These are phyloP conservation scores for Corella eumyota DNA, from an alignment of 23 tunicate genomes.

Conservation along the genomic window DNA sequence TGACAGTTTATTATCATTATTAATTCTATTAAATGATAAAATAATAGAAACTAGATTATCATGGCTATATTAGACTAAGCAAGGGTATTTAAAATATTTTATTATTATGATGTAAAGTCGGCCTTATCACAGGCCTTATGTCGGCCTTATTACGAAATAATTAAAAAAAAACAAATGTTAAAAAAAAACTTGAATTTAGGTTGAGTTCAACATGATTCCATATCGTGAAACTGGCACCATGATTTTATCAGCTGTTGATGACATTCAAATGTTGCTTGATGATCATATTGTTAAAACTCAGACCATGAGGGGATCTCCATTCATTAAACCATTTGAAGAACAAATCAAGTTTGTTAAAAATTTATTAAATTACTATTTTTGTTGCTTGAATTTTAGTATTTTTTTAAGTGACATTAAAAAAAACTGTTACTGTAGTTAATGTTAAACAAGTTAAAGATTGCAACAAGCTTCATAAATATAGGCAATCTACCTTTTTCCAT, in stretches of 20 bases:
- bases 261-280: constrained; percentile 95
- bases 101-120: too few relatives aligned
- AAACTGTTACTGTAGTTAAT: too few relatives aligned
- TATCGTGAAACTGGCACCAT: constrained; percentile 96
- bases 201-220: constrained; percentile 94
- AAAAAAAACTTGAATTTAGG: constrained; percentile 10
- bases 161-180: not conserved
- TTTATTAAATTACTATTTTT: not conserved
- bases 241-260: constrained; percentile 87
- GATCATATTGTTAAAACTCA: constrained; percentile 99
- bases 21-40: too few relatives aligned
- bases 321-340: constrained; percentile 95
- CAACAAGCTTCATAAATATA: too few relatives aligned
- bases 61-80: too few relatives aligned
- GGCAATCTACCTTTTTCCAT: too few relatives aligned
- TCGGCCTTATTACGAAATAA: too few relatives aligned
- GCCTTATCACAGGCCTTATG: too few relatives aligned
- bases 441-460: too few relatives aligned
- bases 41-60: too few relatives aligned
- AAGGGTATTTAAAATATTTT: too few relatives aligned
- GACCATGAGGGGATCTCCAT: constrained; percentile 95
- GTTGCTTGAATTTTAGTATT: not conserved
- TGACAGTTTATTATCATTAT: too few relatives aligned
- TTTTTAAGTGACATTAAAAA: not conserved
- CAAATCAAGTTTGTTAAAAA: constrained; percentile 61